These are phyloP conservation scores for Galaxea fascicularis DNA, from an alignment of 92 coral and sea anemone species.

Conservation along the genomic window DNA sequence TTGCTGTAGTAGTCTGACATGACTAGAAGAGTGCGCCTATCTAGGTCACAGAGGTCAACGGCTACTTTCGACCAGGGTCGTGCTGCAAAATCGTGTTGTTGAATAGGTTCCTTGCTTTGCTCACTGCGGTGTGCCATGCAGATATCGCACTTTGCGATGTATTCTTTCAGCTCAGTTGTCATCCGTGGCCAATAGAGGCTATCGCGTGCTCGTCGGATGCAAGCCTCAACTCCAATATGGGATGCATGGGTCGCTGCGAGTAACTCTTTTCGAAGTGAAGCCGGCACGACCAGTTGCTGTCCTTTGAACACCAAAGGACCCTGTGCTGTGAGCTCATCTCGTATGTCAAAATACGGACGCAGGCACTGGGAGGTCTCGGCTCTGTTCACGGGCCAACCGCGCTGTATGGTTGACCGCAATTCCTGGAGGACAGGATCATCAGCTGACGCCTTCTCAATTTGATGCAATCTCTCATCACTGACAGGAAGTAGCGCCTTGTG, in stretches of 20 bases:
- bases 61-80: constrained; percentile 52
- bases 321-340: constrained; percentile 47
- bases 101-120: constrained; percentile 39
- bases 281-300: constrained; percentile 50
- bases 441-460: constrained; percentile 37
- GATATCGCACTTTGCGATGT: constrained; percentile 37
- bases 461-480: constrained; percentile 60
- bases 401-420: too few species aligned
- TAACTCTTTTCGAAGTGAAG: constrained; percentile 49
- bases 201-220: constrained; percentile 45
- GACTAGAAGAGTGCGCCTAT: constrained; percentile 38
- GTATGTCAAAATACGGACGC: constrained; percentile 22
- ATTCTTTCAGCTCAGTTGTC: constrained; percentile 47
- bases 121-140: constrained; percentile 11
- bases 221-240: constrained; percentile 45
- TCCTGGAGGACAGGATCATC: constrained; percentile 38
- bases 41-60: constrained; percentile 48
- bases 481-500: constrained; percentile 44
- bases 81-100: constrained; percentile 38
- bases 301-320: constrained; percentile 39
- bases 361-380: constrained; percentile 15
- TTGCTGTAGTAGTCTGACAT: constrained; percentile 49
- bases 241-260: constrained; percentile 39
- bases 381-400: too few species aligned
- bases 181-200: constrained; percentile 60